Conservation (phyloP, 2,797 vertebrate genomes). For the Tadarida brasiliensis region DNA sequence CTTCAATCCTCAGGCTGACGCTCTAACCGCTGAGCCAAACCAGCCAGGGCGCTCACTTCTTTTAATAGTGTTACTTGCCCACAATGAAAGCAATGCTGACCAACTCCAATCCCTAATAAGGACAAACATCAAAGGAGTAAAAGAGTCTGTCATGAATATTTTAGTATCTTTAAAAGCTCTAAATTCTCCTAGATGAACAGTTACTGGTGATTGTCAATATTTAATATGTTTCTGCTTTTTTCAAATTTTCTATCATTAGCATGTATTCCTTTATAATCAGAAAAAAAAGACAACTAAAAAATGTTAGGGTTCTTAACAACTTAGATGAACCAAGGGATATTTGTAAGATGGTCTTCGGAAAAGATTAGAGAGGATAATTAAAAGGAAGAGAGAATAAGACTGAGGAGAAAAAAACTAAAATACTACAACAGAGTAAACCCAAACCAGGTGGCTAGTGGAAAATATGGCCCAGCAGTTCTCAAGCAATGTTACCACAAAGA, state of each 20-base stretch:
- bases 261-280: not conserved
- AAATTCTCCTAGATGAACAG: not conserved
- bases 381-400: not conserved
- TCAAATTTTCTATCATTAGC: slow-evolving; percentile 24
- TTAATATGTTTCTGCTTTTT: not conserved
- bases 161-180: not conserved
- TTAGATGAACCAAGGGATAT: not conserved
- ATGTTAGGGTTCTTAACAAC: not conserved
- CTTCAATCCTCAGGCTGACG: too few relatives aligned
- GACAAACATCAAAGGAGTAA: not conserved
- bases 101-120: not conserved
- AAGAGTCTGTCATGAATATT: not conserved
- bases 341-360: slow-evolving; percentile 16
- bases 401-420: not conserved
- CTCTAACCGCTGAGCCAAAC: too few relatives aligned
- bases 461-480: not conserved
- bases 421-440: not conserved
- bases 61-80: not conserved
- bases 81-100: not conserved
- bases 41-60: not conserved
- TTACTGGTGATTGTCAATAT: not conserved
- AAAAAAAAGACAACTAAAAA: not conserved
- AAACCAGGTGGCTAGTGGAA: not conserved
- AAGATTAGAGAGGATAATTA: not conserved
- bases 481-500: not conserved